Evolutionary conservation across 2,113 vertebrate genomes (phyloP).

Genomic region (Spermophilus dauricus): DNA sequence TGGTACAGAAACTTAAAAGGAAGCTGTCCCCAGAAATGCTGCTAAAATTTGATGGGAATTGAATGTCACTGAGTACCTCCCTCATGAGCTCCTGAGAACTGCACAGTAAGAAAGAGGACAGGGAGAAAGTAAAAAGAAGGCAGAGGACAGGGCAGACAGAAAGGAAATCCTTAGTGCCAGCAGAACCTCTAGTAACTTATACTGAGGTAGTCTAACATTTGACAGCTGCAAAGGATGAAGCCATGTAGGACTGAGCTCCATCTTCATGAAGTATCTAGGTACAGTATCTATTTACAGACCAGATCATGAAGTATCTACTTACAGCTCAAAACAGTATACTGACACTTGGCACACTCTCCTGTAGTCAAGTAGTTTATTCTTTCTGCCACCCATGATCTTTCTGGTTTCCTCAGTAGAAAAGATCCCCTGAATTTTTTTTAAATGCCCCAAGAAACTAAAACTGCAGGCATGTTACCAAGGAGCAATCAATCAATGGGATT

Average conservation of each 20-base stretch:
- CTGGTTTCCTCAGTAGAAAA: background rate
- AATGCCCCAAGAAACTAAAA: background rate
- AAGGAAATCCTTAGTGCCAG: background rate
- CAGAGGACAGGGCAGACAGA: no score
- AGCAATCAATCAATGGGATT: no score
- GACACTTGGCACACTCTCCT: no score
- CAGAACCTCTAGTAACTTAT: background rate
- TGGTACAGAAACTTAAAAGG: background rate
- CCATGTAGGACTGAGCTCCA: background rate
- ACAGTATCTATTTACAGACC: background rate
- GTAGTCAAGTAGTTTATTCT: background rate
- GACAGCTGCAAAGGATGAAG: background rate
- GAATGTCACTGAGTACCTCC: background rate
- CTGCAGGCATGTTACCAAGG: background rate
- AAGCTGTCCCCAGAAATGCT: background rate
- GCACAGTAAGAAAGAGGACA: background rate
- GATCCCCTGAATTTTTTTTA: background rate
- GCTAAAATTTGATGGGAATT: background rate
- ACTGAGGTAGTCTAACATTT: background rate
- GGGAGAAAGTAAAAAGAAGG: background rate
- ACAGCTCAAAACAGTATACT: background rate
- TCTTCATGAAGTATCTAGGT: background rate
- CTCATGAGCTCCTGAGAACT: background rate
- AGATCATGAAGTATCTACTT: background rate
- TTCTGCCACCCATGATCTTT: background rate